Evolutionary conservation across 1,140 invertebrate genomes (phyloP), one percentile per base, ranked within the genome.

Genomic region (Gerris buenoi): DNA sequence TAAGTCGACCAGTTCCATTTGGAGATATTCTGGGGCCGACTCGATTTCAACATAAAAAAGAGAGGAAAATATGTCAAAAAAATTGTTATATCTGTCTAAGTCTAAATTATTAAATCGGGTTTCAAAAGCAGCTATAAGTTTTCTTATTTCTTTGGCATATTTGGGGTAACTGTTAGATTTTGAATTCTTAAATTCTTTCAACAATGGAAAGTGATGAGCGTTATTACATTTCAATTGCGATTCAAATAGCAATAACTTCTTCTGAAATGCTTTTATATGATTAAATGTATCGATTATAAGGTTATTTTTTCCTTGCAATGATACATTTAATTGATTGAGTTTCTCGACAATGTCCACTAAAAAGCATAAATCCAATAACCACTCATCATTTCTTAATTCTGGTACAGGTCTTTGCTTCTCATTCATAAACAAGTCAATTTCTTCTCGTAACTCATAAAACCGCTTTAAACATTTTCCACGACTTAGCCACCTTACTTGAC

Each of bases 401-500:
- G 70, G 46, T 64, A 68, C 66, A 64, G 65, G 27, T 27, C 18
- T 23, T 10, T 60, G 2, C 18, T 61, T 27, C n/a, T 62, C 27
- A n/a, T 25, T 28, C 28, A 66, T 23, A 28, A 60, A 66, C 29
- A 66, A 25, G 18, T 58, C 23, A 14, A 66, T 66, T 5, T 46
- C 57, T 66, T 66, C 33, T 13, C 65, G 2, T 3, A 66, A 28
- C 14, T 58, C 28, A 66, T 46, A 66, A 59, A 65, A 33, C 27
- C 65, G 10, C 69, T 73, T 65, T 60, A 72, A 67, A 61, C 75
- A 70, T 71, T 72, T 73, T 25, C 70, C 71, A 69, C 70, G 65
- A 27, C 67, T 75, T n/a, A 75, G 67, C 71, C 72, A 77, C 67
- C 70, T 69, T 64, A 76, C 71, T 70, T 73, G 68, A 68, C 64